Evolutionary conservation across 2,888 invertebrate genomes (phyloP).

Genomic region (Chrysotoxum bicinctum): DNA sequence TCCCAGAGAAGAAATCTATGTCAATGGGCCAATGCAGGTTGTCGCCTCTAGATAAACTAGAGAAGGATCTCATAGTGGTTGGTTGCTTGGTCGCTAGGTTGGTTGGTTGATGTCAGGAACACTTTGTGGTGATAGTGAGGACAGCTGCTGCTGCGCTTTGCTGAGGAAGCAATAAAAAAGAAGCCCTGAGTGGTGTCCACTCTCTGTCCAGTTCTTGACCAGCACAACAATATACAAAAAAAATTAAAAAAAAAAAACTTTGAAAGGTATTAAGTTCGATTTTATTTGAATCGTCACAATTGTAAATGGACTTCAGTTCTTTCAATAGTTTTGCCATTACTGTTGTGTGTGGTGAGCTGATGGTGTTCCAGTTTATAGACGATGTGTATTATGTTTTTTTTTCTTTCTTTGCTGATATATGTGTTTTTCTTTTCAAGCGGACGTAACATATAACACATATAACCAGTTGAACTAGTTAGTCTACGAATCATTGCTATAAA

Average conservation of each 20-base stretch:
- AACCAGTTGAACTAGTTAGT: slow-evolving; percentile 65
- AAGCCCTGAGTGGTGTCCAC: slow-evolving; percentile 44
- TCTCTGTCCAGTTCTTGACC: slow-evolving; percentile 5
- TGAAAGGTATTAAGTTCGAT: slow-evolving; percentile 71
- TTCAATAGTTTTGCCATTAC: slow-evolving; percentile 49
- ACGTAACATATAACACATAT: slow-evolving; percentile 46
- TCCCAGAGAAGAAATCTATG: slow-evolving; percentile 67
- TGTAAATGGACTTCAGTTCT: slow-evolving; percentile 64
- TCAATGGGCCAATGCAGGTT: slow-evolving; percentile 71
- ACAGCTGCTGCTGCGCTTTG: slow-evolving; percentile 11
- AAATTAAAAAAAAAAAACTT: slow-evolving; percentile 48
- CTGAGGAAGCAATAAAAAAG: not conserved
- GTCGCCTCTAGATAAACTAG: slow-evolving; percentile 61
- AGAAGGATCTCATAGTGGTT: slow-evolving; percentile 33
- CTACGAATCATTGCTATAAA: slow-evolving; percentile 22
- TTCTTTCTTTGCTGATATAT: slow-evolving; percentile 18
- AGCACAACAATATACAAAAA: slow-evolving; percentile 7
- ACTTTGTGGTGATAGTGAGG: slow-evolving; percentile 19
- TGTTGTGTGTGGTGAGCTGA: slow-evolving; percentile 23
- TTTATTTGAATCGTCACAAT: slow-evolving; percentile 70
- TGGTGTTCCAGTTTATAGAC: slow-evolving; percentile 46
- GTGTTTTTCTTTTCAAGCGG: slow-evolving; percentile 26
- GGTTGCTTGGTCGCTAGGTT: not conserved
- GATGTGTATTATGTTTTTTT: slow-evolving; percentile 13
- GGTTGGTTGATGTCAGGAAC: slow-evolving; percentile 35